These are phyloP conservation scores for Xiphophorus birchmanni DNA, from an alignment of 2,797 vertebrate genomes.

Conservation along the genomic window DNA sequence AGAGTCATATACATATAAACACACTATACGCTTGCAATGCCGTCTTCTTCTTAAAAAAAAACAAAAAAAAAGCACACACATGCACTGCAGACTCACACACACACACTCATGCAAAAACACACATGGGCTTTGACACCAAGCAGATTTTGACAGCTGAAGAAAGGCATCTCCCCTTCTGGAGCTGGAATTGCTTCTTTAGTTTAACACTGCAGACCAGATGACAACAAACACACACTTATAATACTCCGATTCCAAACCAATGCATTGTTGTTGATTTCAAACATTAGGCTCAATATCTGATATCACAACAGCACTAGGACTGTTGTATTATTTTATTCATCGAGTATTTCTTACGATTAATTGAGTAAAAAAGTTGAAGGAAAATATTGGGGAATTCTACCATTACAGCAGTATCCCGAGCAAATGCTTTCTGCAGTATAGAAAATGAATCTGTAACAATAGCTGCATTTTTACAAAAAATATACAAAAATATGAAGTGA, in stretches of 20 bases:
- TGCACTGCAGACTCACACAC: background rate
- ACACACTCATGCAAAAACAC: constrained; percentile 7
- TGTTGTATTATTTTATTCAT: background rate
- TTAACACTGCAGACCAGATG: constrained; percentile 2
- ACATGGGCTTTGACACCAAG: constrained; percentile 11
- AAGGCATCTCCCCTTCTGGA: constrained; percentile 2
- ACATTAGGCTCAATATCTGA: background rate
- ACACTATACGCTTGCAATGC: constrained; percentile 6
- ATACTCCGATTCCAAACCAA: background rate
- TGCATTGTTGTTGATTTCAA: background rate
- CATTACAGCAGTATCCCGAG: too few relatives aligned
- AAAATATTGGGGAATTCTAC: too few relatives aligned
- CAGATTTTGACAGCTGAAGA: constrained; percentile 33
- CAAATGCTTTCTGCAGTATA: too few relatives aligned
- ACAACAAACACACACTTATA: constrained; percentile 5
- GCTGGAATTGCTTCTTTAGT: constrained; percentile 9
- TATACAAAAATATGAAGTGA: too few relatives aligned
- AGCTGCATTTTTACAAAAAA: too few relatives aligned
- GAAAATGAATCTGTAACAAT: too few relatives aligned
- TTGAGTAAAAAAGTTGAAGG: too few relatives aligned
- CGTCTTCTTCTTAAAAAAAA: background rate
- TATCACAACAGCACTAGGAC: too few relatives aligned
- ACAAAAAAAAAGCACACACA: background rate
- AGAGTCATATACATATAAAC: constrained; percentile 12
- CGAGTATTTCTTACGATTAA: too few relatives aligned